These are phyloP conservation scores for Trididemnum nubilum DNA, from an alignment of 23 tunicate genomes.

Conservation along the genomic window DNA sequence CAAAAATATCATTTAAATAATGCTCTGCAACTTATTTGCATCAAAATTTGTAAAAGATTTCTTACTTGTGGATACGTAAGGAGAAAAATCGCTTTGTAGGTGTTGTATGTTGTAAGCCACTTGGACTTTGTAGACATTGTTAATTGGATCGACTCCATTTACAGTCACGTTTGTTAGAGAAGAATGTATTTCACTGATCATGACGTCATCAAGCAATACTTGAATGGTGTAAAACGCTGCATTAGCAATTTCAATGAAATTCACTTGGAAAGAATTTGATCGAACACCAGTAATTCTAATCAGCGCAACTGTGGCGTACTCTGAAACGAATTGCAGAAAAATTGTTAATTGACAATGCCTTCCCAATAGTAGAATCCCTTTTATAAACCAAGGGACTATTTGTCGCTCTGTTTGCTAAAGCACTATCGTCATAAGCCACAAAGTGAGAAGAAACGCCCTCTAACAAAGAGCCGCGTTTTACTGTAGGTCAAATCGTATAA, in stretches of 20 bases:
- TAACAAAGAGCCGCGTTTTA: too few relatives aligned
- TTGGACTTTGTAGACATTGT: slow-evolving; percentile 21
- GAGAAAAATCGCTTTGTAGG: slow-evolving; percentile 26
- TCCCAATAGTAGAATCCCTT: too few relatives aligned
- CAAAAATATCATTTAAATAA: too few relatives aligned
- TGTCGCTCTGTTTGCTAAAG: background rate
- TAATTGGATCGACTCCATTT: slow-evolving; percentile 23
- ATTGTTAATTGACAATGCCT: too few relatives aligned
- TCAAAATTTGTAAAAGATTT: too few relatives aligned
- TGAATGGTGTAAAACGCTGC: slow-evolving; percentile 33
- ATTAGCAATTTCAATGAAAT: background rate
- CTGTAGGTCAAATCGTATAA: too few relatives aligned
- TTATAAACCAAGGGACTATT: background rate
- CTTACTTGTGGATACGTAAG: slow-evolving; percentile 29
- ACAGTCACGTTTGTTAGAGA: background rate
- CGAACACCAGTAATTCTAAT: slow-evolving; percentile 14
- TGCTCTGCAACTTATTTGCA: too few relatives aligned
- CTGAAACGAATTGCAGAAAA: background rate
- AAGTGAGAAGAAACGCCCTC: too few relatives aligned
- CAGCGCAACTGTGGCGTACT: background rate
- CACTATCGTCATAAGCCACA: too few relatives aligned
- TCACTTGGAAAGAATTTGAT: slow-evolving; percentile 18
- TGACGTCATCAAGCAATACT: background rate
- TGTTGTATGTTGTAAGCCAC: slow-evolving; percentile 35
- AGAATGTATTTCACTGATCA: background rate